Evolutionary conservation across 2,113 vertebrate genomes (phyloP).

Genomic region (Gobiocypris rarus): DNA sequence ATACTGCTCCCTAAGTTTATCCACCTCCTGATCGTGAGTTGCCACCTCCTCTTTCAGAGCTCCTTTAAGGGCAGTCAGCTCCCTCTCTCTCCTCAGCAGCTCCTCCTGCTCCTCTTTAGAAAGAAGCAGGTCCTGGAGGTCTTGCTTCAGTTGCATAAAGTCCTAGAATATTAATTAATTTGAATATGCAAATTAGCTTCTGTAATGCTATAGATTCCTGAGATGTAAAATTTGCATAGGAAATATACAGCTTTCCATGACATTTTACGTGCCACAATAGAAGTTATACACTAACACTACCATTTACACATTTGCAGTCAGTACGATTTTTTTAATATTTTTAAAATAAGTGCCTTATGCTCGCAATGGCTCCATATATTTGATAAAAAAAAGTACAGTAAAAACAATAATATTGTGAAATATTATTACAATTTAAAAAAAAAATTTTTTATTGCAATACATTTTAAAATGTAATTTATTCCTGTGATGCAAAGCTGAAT

Average conservation of each 20-base stretch:
- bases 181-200: background rate
- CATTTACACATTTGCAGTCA: background rate
- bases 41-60: slow-evolving; percentile 97
- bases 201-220: background rate
- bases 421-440: background rate
- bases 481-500: background rate
- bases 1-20: slow-evolving; percentile 89
- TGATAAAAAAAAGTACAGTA: no score
- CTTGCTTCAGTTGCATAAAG: slow-evolving; percentile 85
- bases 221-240: slow-evolving; percentile 2
- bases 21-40: slow-evolving; percentile 91
- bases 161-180: slow-evolving; percentile 73
- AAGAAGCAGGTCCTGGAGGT: slow-evolving; percentile 83
- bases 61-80: slow-evolving; percentile 93
- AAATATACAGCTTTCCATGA: background rate
- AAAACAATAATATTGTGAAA: background rate
- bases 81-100: slow-evolving; percentile 86
- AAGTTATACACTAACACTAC: background rate
- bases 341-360: no score
- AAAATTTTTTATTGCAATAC: background rate
- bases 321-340: background rate
- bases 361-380: no score
- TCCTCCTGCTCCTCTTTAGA: slow-evolving; percentile 93
- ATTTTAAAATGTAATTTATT: background rate
- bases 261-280: background rate